Base-by-base conservation (phyloP, 2,797 vertebrate species). In the Neosilurus hyrtlii region DNA sequence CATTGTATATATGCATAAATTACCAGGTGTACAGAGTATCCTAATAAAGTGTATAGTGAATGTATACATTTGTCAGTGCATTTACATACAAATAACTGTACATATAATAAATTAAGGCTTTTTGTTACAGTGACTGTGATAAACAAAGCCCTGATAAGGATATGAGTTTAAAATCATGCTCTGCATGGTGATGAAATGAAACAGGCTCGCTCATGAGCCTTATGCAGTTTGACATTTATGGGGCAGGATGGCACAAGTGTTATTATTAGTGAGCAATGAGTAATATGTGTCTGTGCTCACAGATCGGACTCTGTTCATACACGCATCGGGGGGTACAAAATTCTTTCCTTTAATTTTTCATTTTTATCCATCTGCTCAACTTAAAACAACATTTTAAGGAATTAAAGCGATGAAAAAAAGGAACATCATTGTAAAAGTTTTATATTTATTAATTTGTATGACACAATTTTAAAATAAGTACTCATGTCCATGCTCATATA, bases 171-270 rank as follows among this genome's bases (percentile, higher is more conserved):
- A 84, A 67, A 80, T 52, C 30, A 16, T 80, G 66, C 22, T 77
- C 20, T 67, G 51, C 24, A 66, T 43, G 24, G 49, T 56, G 5
- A 73, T 54, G 8, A 65, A 59, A 63, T 8, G 12, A 54, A 80
- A 67, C 51, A n/a, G 18, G 56, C 51, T 14, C 52, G 51, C 71
- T 83, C 63, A 65, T 83, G 80, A 83, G 82, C 70, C 61, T 86
- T 82, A 74, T 75, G 37, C 51, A 84, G 73, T 76, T 73, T 85
- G 87, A 88, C 85, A 85, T 90, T 86, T 88, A 85, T 87, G 43
- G 86, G 78, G 49, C 83, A 86, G 71, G 65, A 76, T 77, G 76
- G 24, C 79, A 65, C 78, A 82, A 87, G 68, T 80, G 77, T 79
- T 89, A 84, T 88, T 87, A 84, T 81, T 85, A 84, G 79, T 78